A percentile compares a stretch with the other conserved stretches of the same genome.
phyloP scores from a whole-genome alignment of 2,113 vertebrate species.

The Dunckerocampus dactyliophorus region DNA sequence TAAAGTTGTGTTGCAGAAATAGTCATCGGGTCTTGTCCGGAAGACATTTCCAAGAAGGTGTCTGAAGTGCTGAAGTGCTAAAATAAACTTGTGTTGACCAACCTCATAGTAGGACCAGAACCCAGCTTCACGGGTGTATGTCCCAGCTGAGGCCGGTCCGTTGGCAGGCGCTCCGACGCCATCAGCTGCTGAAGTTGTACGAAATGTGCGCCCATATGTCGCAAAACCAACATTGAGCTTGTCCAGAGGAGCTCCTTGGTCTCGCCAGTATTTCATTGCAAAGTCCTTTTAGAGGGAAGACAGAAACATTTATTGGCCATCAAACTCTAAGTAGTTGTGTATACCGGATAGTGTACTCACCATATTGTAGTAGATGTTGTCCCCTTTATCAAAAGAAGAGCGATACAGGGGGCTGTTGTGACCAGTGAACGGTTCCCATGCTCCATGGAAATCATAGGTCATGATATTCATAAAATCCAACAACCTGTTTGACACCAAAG shows the following conservation, averaged over 20 bases:
- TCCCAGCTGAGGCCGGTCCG: slow-evolving; percentile 63
- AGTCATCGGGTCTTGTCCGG: too few species aligned
- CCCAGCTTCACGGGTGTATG: slow-evolving; percentile 71
- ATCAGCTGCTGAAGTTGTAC: slow-evolving; percentile 18
- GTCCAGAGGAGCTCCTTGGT: slow-evolving; percentile 62
- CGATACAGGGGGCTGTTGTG: slow-evolving; percentile 72
- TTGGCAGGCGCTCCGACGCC: slow-evolving; percentile 47
- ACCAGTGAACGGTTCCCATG: slow-evolving; percentile 69
- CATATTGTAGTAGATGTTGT: slow-evolving; percentile 44
- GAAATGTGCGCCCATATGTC: slow-evolving; percentile 73
- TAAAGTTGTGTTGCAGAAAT: too few species aligned
- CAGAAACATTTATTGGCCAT: background rate
- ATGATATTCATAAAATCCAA: slow-evolving; percentile 75
- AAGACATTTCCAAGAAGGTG: too few species aligned
- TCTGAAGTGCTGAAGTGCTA: too few species aligned
- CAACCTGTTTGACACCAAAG: slow-evolving; percentile 43
- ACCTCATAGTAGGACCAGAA: slow-evolving; percentile 80
- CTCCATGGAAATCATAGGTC: slow-evolving; percentile 76
- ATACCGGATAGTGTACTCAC: slow-evolving; percentile 45
- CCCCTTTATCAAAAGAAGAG: slow-evolving; percentile 31
- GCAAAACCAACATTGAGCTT: slow-evolving; percentile 75
- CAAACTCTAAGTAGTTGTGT: background rate
- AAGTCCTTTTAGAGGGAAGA: slow-evolving; percentile 51
- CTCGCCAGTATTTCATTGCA: slow-evolving; percentile 71
- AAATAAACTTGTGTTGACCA: background rate